Percentiles rank a stretch among this genome's conserved stretches.
Conservation (phyloP, 2,888 invertebrate species). For the Heliconius ismenius region DNA sequence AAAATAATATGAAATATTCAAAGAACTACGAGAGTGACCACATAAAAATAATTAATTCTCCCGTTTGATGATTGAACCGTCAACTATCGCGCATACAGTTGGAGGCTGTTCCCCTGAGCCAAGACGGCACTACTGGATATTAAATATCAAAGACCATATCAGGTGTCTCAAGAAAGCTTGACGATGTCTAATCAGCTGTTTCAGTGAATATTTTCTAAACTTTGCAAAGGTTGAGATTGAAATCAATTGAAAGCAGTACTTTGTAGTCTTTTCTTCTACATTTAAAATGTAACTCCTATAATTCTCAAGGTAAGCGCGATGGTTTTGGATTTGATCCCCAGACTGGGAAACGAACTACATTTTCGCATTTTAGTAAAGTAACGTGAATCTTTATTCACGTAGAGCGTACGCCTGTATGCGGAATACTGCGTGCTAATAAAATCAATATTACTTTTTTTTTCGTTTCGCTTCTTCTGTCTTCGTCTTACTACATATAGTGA, state of each 20-base stretch:
- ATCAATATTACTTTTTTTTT: too few species aligned
- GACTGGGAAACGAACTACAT: too few species aligned
- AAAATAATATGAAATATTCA: too few species aligned
- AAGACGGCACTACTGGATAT: not conserved
- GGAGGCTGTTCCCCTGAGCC: not conserved
- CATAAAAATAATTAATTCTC: not conserved
- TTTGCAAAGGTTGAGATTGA: too few species aligned
- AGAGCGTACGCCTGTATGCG: too few species aligned
- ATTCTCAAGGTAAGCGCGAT: too few species aligned
- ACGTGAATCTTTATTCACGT: too few species aligned
- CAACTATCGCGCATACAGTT: not conserved
- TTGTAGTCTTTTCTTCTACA: not conserved
- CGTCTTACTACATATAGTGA: not conserved
- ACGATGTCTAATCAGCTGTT: constrained; percentile 9
- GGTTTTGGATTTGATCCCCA: too few species aligned
- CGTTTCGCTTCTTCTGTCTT: too few species aligned
- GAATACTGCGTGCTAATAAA: too few species aligned
- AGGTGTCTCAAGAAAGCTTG: constrained; percentile 9
- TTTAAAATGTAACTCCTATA: not conserved
- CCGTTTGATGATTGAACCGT: not conserved
- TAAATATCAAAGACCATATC: not conserved
- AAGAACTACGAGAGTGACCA: not conserved
- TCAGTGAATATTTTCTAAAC: not conserved
- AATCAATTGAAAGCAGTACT: not conserved
- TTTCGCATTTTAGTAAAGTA: too few species aligned